Evolutionary conservation across 2,113 vertebrate species (phyloP).

Genomic region (Prinia subflava): DNA sequence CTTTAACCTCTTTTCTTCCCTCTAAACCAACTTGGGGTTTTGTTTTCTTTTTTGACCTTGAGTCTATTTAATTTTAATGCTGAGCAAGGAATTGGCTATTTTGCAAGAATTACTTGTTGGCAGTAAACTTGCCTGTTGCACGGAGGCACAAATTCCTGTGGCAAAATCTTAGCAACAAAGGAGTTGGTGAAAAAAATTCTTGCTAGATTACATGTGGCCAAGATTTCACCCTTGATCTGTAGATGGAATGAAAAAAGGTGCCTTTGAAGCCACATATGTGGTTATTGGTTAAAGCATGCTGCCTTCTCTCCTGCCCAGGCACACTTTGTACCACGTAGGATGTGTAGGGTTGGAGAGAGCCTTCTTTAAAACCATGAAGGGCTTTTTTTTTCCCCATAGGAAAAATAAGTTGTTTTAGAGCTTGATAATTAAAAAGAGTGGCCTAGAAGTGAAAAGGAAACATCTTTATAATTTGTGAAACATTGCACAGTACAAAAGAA

Average conservation of each 20-base stretch:
- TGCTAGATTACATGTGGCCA: background rate
- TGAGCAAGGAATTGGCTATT: background rate
- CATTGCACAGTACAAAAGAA: background rate
- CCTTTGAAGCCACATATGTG: background rate
- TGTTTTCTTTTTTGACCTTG: background rate
- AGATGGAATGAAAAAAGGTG: background rate
- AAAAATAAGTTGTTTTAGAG: background rate
- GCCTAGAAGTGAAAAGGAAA: background rate
- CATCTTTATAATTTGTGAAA: background rate
- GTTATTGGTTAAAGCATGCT: background rate
- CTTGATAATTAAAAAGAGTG: background rate
- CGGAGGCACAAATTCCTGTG: background rate
- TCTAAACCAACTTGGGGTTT: background rate
- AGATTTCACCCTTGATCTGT: slow-evolving; percentile 8
- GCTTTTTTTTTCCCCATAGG: background rate
- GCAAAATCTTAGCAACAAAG: slow-evolving; percentile 24
- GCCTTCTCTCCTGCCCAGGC: background rate
- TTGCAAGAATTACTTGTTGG: background rate
- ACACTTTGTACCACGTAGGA: background rate
- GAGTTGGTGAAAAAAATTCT: background rate
- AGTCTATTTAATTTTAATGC: background rate
- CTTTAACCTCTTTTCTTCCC: background rate
- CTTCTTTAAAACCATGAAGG: background rate
- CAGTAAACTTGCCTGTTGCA: background rate
- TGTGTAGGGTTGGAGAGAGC: background rate